A percentile compares a stretch with the other conserved stretches of the same genome.
Evolutionary conservation across 2,113 vertebrate genomes (phyloP).

Genomic region (Gymnogyps californianus): DNA sequence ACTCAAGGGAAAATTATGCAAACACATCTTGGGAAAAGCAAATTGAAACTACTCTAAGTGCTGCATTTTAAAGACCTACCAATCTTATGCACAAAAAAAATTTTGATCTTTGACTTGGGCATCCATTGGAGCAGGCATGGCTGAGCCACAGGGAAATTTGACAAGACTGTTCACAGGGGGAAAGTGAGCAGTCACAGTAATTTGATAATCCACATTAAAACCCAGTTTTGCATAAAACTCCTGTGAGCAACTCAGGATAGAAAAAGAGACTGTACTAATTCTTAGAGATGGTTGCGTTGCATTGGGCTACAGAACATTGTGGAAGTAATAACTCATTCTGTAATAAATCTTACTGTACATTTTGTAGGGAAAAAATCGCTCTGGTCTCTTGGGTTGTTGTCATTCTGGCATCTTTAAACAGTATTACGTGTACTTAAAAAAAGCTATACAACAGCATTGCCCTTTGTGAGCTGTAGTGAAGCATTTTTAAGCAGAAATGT

Average conservation of each 20-base stretch:
- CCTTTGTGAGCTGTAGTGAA: not conserved
- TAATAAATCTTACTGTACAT: not conserved
- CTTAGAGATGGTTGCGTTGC: not conserved
- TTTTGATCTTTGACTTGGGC: not conserved
- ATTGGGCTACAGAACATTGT: not conserved
- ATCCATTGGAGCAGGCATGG: not conserved
- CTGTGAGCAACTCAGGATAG: not conserved
- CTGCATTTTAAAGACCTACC: not conserved
- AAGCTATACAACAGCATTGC: not conserved
- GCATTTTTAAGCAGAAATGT: constrained; percentile 12
- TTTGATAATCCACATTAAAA: not conserved
- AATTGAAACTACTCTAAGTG: not conserved
- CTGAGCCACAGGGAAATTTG: not conserved
- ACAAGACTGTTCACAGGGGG: not conserved
- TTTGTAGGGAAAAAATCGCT: not conserved
- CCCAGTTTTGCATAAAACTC: not conserved
- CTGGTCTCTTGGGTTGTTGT: not conserved
- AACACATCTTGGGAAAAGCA: not conserved
- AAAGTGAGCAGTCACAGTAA: not conserved
- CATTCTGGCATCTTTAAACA: not conserved
- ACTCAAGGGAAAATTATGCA: not conserved
- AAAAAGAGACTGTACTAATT: not conserved
- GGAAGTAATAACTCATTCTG: not conserved
- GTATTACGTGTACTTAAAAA: not conserved
- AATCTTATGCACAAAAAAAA: not conserved